Conservation (phyloP, 2,797 vertebrate species). For the Naso thynnoides region DNA sequence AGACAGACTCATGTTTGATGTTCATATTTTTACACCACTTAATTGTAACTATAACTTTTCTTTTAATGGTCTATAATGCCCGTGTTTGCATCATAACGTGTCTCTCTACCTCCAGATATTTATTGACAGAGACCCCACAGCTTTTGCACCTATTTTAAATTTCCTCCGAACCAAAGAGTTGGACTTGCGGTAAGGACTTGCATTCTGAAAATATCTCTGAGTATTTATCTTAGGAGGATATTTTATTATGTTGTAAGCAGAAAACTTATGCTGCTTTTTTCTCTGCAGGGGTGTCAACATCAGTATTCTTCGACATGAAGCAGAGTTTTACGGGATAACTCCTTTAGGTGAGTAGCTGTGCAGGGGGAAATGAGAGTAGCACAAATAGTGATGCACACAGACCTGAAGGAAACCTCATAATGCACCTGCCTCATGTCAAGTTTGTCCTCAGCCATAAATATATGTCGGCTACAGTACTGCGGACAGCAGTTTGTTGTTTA, state of each 20-base stretch:
- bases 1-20: neutral
- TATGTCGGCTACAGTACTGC: too few species aligned
- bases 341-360: conserved; percentile 89
- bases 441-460: neutral
- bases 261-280: conserved; percentile 27
- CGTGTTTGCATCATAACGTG: conserved; percentile 5
- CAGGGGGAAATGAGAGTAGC: conserved; percentile 4
- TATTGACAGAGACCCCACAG: conserved; percentile 98
- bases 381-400: neutral
- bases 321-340: conserved; percentile 99
- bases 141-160: conserved; percentile 98
- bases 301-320: conserved; percentile 95
- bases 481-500: neutral
- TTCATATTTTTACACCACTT: neutral
- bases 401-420: neutral
- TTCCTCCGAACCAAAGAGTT: conserved; percentile 99
- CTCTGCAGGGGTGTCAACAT: conserved; percentile 94
- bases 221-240: conserved; percentile 1
- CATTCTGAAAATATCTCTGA: conserved; percentile 11
- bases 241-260: neutral
- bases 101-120: conserved; percentile 90
- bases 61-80: neutral
- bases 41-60: neutral
- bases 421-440: neutral
- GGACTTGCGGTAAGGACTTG: conserved; percentile 90